phyloP scores from a whole-genome alignment of 2,113 vertebrate species.

The Isurus oxyrinchus region DNA sequence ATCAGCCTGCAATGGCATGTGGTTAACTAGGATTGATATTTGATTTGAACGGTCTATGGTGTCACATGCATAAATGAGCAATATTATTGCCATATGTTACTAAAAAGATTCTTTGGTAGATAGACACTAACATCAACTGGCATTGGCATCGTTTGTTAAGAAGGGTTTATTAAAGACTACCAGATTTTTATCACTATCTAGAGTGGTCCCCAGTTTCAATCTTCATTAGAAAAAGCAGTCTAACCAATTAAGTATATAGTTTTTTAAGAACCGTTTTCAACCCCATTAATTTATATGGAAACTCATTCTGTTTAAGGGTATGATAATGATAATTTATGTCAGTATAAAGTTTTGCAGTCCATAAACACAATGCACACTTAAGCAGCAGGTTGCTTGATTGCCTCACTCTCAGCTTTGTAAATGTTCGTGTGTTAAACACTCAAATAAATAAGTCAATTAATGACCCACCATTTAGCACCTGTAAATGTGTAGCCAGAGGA shows the following conservation, averaged over 20 bases:
- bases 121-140: not conserved
- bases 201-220: conserved; percentile 30
- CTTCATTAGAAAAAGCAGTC: conserved; percentile 21
- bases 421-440: not conserved
- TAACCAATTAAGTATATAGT: conserved; percentile 34
- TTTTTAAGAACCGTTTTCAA: conserved; percentile 33
- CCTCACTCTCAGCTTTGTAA: not conserved
- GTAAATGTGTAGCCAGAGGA: conserved; percentile 2
- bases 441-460: conserved; percentile 30
- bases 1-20: not conserved
- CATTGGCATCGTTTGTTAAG: not conserved
- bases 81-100: not conserved
- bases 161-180: conserved; percentile 10
- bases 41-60: not conserved
- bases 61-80: not conserved
- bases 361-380: conserved; percentile 33
- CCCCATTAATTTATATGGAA: conserved; percentile 37
- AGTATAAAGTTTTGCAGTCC: conserved; percentile 31
- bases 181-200: conserved; percentile 32
- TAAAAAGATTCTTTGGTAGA: not conserved
- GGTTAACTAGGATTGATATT: not conserved
- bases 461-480: conserved; percentile 21
- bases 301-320: conserved; percentile 17
- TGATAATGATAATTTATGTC: conserved; percentile 19
- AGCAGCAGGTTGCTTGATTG: conserved; percentile 34